Evolutionary conservation across 2,888 invertebrate genomes (phyloP).

Genomic region (Leptogaster cylindrica): DNA sequence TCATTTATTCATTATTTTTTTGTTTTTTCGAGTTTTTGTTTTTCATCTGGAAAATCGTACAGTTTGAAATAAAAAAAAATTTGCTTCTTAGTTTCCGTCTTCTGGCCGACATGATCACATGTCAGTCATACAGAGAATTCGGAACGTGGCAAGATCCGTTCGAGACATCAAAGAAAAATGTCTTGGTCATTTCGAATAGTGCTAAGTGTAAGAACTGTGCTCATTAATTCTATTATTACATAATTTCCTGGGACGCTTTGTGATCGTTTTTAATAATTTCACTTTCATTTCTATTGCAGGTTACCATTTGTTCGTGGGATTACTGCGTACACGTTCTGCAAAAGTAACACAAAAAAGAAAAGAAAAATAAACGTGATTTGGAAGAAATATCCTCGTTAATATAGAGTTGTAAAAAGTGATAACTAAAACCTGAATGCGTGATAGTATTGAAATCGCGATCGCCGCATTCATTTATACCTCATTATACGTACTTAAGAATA

Average conservation of each 20-base stretch:
- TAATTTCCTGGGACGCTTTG: too few species aligned
- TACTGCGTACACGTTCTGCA: constrained; percentile 15
- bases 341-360: too few species aligned
- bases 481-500: constrained; percentile 43
- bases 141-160: constrained; percentile 13
- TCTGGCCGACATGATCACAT: constrained; percentile 40
- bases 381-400: not conserved
- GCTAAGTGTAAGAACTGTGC: not conserved
- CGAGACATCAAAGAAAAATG: constrained; percentile 9
- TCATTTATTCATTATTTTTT: constrained; percentile 19
- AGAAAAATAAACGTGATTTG: not conserved
- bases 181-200: not conserved
- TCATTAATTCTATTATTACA: not conserved
- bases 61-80: constrained; percentile 24
- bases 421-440: constrained; percentile 15
- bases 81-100: constrained; percentile 34
- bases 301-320: constrained; percentile 42
- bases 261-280: too few species aligned
- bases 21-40: constrained; percentile 30
- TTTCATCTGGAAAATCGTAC: constrained; percentile 22
- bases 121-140: constrained; percentile 22
- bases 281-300: constrained; percentile 39
- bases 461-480: constrained; percentile 42
- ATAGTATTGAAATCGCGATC: constrained; percentile 6
- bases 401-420: constrained; percentile 18